phyloP scores from a whole-genome alignment of 2,888 invertebrate genomes.

The Xestoiulus laeticollis region DNA sequence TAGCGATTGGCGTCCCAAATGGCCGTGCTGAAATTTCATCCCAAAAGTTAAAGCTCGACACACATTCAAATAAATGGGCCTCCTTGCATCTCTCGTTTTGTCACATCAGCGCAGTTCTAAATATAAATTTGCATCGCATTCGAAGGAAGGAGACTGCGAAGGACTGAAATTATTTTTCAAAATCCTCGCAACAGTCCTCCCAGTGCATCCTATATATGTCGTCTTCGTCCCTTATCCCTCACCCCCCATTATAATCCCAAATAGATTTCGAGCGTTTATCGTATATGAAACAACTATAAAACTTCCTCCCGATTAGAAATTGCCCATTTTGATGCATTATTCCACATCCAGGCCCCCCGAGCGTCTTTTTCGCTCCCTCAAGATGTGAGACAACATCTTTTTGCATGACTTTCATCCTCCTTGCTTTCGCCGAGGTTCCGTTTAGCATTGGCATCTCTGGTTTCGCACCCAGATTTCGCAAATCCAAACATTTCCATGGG shows the following conservation, averaged over 20 bases:
- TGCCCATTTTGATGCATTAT: slow-evolving; percentile 30
- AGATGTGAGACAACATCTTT: not conserved
- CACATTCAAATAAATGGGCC: not conserved
- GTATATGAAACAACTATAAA: slow-evolving; percentile 33
- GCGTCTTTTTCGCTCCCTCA: not conserved
- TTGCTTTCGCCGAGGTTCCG: not conserved
- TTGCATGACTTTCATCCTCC: not conserved
- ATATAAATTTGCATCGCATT: not conserved
- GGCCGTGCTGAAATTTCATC: slow-evolving; percentile 18
- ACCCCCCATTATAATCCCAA: slow-evolving; percentile 9
- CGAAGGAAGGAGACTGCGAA: not conserved
- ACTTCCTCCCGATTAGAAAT: slow-evolving; percentile 33
- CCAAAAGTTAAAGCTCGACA: not conserved
- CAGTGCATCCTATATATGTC: not conserved
- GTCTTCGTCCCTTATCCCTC: not conserved
- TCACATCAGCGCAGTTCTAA: slow-evolving; percentile 28
- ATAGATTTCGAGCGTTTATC: slow-evolving; percentile 29
- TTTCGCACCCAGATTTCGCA: not conserved
- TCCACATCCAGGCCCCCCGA: not conserved
- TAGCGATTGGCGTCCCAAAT: not conserved
- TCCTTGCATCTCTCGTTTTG: not conserved
- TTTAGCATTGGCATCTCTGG: not conserved
- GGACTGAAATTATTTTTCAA: slow-evolving; percentile 16
- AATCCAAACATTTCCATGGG: slow-evolving; percentile 10
- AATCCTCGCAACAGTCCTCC: not conserved